Base-by-base conservation (phyloP, 2,113 vertebrate species). In the Artemisiospiza belli region DNA sequence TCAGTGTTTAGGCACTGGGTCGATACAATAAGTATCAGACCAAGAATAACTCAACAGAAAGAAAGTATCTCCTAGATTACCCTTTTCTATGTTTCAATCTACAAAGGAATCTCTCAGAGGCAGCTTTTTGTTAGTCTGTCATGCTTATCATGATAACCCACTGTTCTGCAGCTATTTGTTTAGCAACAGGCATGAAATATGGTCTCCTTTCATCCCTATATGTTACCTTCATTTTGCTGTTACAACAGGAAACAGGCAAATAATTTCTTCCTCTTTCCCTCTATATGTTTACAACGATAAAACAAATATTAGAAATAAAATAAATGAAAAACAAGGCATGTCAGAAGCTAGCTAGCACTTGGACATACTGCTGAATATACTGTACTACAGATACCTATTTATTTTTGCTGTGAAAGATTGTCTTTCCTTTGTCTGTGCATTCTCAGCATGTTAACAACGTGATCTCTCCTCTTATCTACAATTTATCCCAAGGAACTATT, bases 401-500 rank as follows among this genome's bases (percentile, higher is more conserved):
- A 66, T 85, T 95, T 95, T 93, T 87, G 76, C 94, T 84, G 79
- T 54, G 92, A 94, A 91, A 91, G 11, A 83, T 22, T 68, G 55
- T 64, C 52, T 72, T 85, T 47, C 88, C 77, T 89, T 94, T 95
- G 87, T 93, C 95, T 95, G 95, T 90, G 88, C 77, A 17, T 96
- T 95, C 96, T 92, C 89, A n/a, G 94, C 90, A 95, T 87, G 83
- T 87, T 92, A 94, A 87, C 95, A 97, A 85, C 91, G 69, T 28
- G 6, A 72, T 58, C 79, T 95, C 80, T 85, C 86, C 92, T 94
- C 97, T 97, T 97, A 97, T 97, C 97, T 95, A 69, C 72, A 81
- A 93, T 95, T 94, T 95, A 97, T 97, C 93, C 95, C 86, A 95
- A 96, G 91, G 86, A 96, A 87, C 82, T 74, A 83, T 93, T 94